Percentiles rank a stretch among this genome's conserved stretches.
Conservation (phyloP, 2,888 invertebrate species). For the Callyntrura guangdongensis region DNA sequence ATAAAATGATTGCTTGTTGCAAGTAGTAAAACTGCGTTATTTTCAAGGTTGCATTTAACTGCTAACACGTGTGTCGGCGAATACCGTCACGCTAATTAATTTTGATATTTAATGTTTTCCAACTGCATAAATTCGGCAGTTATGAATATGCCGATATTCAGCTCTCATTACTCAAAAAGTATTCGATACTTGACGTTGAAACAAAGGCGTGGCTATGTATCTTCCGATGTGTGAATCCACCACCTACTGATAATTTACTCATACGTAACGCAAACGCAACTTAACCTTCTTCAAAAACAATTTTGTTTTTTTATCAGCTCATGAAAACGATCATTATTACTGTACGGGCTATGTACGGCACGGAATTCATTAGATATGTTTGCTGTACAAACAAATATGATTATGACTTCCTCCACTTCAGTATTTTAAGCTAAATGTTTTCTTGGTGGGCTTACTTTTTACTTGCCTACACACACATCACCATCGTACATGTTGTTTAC, state of each 20-base stretch:
- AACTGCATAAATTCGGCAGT: neutral
- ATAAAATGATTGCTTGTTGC: no score
- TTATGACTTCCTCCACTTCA: neutral
- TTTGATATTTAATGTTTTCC: neutral
- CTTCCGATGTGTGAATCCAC: neutral
- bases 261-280: neutral
- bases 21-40: no score
- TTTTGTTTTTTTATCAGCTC: neutral
- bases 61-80: no score
- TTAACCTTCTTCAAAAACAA: slow-evolving; percentile 7
- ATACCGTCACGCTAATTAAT: neutral
- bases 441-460: neutral
- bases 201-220: neutral
- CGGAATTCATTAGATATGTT: neutral
- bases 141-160: neutral
- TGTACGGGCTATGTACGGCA: neutral
- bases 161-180: neutral
- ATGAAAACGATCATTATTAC: neutral
- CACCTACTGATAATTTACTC: neutral
- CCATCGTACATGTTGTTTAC: no score
- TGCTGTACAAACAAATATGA: neutral
- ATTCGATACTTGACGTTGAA: neutral
- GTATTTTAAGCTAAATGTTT: neutral
- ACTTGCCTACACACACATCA: neutral
- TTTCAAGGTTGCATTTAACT: no score